Percentiles rank a stretch among this genome's conserved stretches.
These are phyloP conservation scores for Equus quagga DNA, from an alignment of 2,113 vertebrate genomes.

Conservation along the genomic window DNA sequence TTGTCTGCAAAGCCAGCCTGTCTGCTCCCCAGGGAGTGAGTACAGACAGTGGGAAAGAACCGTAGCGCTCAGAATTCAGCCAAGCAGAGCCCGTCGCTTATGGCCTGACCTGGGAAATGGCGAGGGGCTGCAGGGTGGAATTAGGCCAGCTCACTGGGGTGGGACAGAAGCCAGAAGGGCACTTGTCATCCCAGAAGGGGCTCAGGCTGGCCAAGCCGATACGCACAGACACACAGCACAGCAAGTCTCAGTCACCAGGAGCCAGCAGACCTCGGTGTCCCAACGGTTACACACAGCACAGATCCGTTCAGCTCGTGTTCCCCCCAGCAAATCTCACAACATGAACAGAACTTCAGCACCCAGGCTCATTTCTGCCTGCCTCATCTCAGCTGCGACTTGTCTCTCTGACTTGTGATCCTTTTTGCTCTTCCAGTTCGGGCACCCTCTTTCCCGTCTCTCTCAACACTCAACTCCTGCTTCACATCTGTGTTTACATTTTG, in stretches of 20 bases:
- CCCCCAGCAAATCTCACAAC: not conserved
- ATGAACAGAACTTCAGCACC: not conserved
- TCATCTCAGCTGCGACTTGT: not conserved
- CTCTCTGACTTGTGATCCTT: not conserved
- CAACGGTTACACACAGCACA: not conserved
- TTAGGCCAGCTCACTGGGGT: not conserved
- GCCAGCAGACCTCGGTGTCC: too few relatives aligned
- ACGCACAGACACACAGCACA: not conserved
- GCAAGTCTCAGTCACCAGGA: not conserved
- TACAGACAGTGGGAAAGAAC: not conserved
- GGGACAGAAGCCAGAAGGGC: not conserved
- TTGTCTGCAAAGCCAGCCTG: not conserved
- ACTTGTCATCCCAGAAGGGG: not conserved
- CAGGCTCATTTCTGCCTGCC: not conserved
- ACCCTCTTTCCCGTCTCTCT: not conserved
- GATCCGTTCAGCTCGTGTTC: not conserved
- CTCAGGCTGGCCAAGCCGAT: not conserved
- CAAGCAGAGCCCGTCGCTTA: not conserved
- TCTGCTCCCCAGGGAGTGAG: not conserved
- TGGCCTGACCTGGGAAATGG: not conserved
- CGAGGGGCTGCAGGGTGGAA: not conserved
- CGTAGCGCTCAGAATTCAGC: not conserved
- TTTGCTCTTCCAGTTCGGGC: not conserved
- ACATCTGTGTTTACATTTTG: not conserved
- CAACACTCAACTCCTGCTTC: not conserved